phyloP scores from a whole-genome alignment of 2,113 vertebrate species.

The Promerops cafer region DNA sequence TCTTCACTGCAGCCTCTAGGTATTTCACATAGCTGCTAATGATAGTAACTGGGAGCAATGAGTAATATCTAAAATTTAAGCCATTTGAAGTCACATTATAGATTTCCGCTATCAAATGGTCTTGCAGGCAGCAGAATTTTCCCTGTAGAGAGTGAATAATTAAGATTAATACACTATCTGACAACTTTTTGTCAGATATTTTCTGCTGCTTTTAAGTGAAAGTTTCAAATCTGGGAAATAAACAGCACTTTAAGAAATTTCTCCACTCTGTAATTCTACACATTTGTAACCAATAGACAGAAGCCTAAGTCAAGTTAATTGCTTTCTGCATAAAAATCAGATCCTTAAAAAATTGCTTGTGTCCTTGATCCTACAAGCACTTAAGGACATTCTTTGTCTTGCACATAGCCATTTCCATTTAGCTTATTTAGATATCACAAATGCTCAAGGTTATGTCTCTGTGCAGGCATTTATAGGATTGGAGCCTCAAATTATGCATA shows the following conservation, averaged over 20 bases:
- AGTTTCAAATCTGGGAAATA: neutral
- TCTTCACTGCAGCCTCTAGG: neutral
- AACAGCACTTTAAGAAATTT: neutral
- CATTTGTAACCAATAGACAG: neutral
- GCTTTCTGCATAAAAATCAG: neutral
- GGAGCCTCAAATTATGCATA: neutral
- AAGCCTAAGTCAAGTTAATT: neutral
- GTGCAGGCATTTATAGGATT: neutral
- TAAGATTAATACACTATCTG: conserved; percentile 9
- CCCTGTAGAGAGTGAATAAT: neutral
- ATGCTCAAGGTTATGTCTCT: neutral
- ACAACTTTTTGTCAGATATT: neutral
- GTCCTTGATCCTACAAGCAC: neutral
- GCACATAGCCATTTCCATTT: neutral
- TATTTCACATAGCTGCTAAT: conserved; percentile 2
- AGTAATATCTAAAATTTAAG: neutral
- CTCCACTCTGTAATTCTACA: neutral
- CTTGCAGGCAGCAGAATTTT: neutral
- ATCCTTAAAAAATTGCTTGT: neutral
- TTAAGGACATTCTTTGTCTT: neutral
- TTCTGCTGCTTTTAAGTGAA: neutral
- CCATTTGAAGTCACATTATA: neutral
- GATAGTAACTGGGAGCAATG: neutral
- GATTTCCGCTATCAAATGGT: neutral
- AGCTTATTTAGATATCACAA: neutral